A percentile compares a stretch with the other conserved stretches of the same genome.
phyloP scores from a whole-genome alignment of 2,888 invertebrate genomes.

The Cryptocephalus moraei region DNA sequence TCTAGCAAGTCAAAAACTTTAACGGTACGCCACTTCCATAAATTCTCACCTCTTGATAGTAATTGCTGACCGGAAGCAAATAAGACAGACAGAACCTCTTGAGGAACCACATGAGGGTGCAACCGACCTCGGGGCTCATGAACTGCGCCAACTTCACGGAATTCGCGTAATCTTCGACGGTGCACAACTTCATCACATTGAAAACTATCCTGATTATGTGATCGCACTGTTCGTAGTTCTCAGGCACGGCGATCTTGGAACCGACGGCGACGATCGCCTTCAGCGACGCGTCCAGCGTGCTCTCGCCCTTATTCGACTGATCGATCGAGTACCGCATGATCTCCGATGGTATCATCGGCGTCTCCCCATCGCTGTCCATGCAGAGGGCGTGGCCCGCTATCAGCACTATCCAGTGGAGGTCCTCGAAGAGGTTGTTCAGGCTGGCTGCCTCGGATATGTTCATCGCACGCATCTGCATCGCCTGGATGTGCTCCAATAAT shows the following conservation, averaged over 20 bases:
- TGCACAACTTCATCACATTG: slow-evolving; percentile 61
- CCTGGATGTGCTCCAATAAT: slow-evolving; percentile 29
- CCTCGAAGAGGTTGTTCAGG: slow-evolving; percentile 67
- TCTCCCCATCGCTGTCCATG: slow-evolving; percentile 57
- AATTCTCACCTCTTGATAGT: slow-evolving; percentile 44
- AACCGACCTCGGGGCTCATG: slow-evolving; percentile 71
- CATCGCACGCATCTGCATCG: slow-evolving; percentile 34
- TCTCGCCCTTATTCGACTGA: slow-evolving; percentile 34
- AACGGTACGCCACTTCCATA: background rate
- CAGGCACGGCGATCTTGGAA: slow-evolving; percentile 29
- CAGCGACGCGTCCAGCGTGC: slow-evolving; percentile 32
- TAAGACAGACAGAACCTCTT: slow-evolving; percentile 68
- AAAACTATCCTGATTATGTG: slow-evolving; percentile 53
- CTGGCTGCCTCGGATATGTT: slow-evolving; percentile 29
- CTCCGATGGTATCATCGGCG: slow-evolving; percentile 53
- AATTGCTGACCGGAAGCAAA: slow-evolving; percentile 51
- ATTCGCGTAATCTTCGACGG: slow-evolving; percentile 62
- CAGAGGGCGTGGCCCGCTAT: slow-evolving; percentile 60
- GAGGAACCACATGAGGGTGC: slow-evolving; percentile 69
- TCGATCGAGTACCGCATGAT: slow-evolving; percentile 46
- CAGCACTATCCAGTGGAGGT: slow-evolving; percentile 82
- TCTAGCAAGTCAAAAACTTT: no score
- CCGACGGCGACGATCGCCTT: slow-evolving; percentile 21
- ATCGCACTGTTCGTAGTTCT: slow-evolving; percentile 35
- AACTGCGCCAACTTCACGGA: slow-evolving; percentile 54